Conservation (phyloP, 1,140 invertebrate species). For the Megalonaias nervosa region DNA sequence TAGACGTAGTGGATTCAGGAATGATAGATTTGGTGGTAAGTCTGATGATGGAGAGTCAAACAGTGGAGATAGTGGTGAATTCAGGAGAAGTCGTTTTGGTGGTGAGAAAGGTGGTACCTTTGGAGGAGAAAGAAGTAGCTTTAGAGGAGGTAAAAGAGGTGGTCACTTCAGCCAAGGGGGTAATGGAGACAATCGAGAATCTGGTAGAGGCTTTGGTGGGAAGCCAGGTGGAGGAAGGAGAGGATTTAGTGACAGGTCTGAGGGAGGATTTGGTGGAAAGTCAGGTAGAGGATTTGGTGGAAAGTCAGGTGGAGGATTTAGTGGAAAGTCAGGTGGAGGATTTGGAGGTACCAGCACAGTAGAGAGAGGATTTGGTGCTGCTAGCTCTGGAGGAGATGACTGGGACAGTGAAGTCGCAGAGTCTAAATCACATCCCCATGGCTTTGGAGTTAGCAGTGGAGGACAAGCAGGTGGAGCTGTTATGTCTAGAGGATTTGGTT, state of each 20-base stretch:
- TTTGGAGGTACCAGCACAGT: neutral
- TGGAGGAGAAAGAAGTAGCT: neutral
- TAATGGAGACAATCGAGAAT: conserved; percentile 16
- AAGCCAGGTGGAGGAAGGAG: neutral
- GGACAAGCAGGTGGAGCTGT: neutral
- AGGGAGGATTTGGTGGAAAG: conserved; percentile 6
- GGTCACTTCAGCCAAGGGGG: neutral
- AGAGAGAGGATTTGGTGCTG: conserved; percentile 25
- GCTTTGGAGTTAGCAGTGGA: conserved; percentile 8
- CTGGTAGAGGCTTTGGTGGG: conserved; percentile 6
- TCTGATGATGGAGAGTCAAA: neutral
- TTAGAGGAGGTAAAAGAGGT: neutral
- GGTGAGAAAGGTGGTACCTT: conserved; percentile 8
- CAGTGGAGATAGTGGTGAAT: conserved; percentile 20
- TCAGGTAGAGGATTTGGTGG: neutral
- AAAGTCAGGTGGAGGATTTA: conserved; percentile 34
- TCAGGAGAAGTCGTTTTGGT: neutral
- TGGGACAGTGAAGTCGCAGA: conserved; percentile 16
- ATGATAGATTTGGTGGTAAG: conserved; percentile 11
- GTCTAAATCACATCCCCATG: neutral
- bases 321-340: conserved; percentile 16
- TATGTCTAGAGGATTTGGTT: neutral
- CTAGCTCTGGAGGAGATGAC: conserved; percentile 9
- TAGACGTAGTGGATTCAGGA: conserved; percentile 2
- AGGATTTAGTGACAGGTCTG: neutral